Conservation (phyloP, 2,797 vertebrate genomes). For the Phataginus tetradactyla region DNA sequence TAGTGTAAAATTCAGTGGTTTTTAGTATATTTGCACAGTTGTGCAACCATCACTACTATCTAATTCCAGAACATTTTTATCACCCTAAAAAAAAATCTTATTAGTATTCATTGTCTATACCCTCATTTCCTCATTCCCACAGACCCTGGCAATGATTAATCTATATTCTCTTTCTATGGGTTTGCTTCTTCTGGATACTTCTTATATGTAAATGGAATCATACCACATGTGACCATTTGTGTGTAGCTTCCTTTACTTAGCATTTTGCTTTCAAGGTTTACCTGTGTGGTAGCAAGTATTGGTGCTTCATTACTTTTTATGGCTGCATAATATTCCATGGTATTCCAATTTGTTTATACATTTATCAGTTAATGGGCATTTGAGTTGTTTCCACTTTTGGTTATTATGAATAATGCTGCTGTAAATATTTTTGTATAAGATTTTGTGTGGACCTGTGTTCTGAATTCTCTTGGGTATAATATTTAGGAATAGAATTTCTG, state of each 20-base stretch:
- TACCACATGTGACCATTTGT: background rate
- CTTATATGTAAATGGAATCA: background rate
- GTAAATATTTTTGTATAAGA: background rate
- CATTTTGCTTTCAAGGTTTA: background rate
- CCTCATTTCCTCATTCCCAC: background rate
- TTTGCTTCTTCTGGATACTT: background rate
- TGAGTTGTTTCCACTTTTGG: background rate
- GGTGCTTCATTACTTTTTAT: background rate
- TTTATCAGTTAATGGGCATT: background rate
- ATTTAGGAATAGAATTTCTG: background rate
- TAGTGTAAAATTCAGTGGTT: background rate
- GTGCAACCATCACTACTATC: background rate
- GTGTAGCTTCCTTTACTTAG: background rate
- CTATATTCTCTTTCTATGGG: background rate
- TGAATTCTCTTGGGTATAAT: background rate
- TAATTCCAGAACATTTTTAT: background rate
- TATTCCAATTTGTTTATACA: background rate
- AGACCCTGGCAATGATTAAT: background rate
- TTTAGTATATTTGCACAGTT: background rate
- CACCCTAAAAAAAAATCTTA: background rate
- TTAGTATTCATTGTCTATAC: background rate
- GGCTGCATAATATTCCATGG: background rate
- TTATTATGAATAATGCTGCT: background rate
- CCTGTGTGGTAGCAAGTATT: background rate
- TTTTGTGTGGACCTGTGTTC: background rate